Percentiles rank a stretch among this genome's conserved stretches.
Conservation (phyloP, 2,797 vertebrate genomes). For the Eulemur coronatus region DNA sequence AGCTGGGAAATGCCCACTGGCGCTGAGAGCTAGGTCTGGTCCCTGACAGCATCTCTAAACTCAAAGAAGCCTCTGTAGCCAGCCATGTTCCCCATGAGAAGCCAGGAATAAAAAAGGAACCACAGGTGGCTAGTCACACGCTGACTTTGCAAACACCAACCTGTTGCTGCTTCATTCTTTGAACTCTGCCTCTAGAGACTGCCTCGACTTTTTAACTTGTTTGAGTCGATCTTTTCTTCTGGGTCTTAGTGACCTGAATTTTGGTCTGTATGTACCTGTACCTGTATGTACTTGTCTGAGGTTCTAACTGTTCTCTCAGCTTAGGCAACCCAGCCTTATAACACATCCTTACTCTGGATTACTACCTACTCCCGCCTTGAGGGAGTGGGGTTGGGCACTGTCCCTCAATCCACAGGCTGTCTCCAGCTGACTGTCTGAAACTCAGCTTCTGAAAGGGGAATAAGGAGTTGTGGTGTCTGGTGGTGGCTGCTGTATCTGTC, state of each 20-base stretch:
- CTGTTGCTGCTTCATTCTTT: background rate
- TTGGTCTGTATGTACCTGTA: background rate
- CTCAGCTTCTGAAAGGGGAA: background rate
- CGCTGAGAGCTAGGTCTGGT: background rate
- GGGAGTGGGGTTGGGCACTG: background rate
- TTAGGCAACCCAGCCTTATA: conserved; percentile 2
- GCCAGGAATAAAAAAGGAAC: background rate
- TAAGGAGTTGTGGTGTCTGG: background rate
- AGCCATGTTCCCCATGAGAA: background rate
- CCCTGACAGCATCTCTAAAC: background rate
- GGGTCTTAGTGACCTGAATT: background rate
- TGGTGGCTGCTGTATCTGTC: background rate
- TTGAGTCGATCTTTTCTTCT: conserved; percentile 1
- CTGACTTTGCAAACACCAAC: background rate
- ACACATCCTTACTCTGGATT: background rate
- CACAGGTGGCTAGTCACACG: background rate
- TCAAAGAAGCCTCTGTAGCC: background rate
- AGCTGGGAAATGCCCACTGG: background rate
- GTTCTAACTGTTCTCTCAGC: background rate
- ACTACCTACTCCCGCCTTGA: background rate
- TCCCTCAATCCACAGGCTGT: background rate
- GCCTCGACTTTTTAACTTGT: background rate
- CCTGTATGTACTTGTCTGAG: background rate
- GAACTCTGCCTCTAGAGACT: background rate
- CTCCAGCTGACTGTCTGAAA: background rate